phyloP scores from a whole-genome alignment of 2,797 vertebrate genomes.

The Tolypeutes matacus region DNA sequence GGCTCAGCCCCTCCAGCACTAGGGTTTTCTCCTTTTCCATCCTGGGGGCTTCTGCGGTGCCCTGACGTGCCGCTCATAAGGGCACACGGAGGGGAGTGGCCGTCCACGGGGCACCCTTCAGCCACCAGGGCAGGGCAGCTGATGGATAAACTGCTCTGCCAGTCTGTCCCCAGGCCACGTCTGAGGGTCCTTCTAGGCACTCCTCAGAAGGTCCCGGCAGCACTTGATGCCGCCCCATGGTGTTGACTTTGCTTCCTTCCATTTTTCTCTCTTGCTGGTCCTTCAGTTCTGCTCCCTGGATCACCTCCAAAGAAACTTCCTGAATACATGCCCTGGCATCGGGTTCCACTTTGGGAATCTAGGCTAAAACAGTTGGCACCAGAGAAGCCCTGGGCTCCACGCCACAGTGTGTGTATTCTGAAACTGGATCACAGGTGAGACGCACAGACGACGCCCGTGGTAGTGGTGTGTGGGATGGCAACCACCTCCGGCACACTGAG shows the following conservation, averaged over 20 bases:
- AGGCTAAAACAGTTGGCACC: not conserved
- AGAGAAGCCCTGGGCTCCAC: too few relatives aligned
- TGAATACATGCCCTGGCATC: not conserved
- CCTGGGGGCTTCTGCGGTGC: not conserved
- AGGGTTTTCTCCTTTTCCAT: not conserved
- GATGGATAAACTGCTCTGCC: not conserved
- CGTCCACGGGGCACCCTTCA: not conserved
- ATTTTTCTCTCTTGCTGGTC: fast-evolving
- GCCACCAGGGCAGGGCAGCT: fast-evolving
- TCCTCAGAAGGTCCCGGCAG: not conserved
- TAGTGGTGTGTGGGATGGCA: fast-evolving
- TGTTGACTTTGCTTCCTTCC: not conserved
- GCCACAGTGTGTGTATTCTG: not conserved
- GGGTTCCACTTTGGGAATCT: not conserved
- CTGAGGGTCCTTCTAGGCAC: fast-evolving
- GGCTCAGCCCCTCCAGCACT: not conserved
- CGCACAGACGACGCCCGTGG: fast-evolving
- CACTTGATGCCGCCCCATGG: fast-evolving
- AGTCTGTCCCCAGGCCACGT: not conserved
- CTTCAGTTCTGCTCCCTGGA: not conserved
- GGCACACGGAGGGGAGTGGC: not conserved
- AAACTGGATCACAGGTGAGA: not conserved
- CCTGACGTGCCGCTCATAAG: not conserved
- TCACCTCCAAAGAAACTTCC: not conserved
- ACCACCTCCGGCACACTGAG: too few relatives aligned